Base-by-base conservation (phyloP, 2,888 invertebrate species). In the Drosophila parthenogenetica region DNA sequence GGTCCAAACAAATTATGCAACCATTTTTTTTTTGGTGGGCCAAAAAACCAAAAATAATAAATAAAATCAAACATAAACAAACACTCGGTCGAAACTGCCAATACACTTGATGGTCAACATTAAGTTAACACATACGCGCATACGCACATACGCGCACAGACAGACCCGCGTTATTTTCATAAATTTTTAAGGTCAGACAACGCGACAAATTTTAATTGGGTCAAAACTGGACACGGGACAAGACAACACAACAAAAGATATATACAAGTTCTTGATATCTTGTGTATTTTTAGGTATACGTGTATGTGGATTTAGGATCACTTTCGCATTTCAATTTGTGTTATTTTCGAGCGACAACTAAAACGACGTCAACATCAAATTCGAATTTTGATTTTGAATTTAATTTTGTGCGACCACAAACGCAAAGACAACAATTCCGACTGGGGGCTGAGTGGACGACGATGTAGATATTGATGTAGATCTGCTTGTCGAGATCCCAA, bases 341-440 rank as follows among this genome's bases (percentile, higher is more conserved):
- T 54, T 58, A 43, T 46, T 49, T 46, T 25, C 40, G 48, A 46
- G 50, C 77, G 58, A 64, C 71, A 74, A 22, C 19, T 22, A n/a
- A 14, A 57, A 19, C 42, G n/a, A 25, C 48, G 58, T 58, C 79
- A 73, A 79, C 46, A 29, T 29, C 29, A 2, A 29, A 29, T 29
- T 1, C 29, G 29, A 29, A 29, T 8, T 29, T 29, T 29, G 29
- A 29, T 29, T 29, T 29, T 29, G 25, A 25, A 25, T 25, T 25
- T 25, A 25, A 25, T 25, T 25, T 25, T 7, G 29, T 29, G 29
- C 88, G 81, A 76, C 90, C 90, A 81, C 88, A 80, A 80, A 73
- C 77, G 69, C 55, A 85, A 77, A 90, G 90, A 83, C 77, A 89
- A 82, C 79, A 81, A 77, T 80, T 87, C 73, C 73, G 82, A 89